Percentiles rank a stretch among this genome's conserved stretches.
Conservation (phyloP, 1,140 invertebrate species). For the Drosophila sp. region DNA sequence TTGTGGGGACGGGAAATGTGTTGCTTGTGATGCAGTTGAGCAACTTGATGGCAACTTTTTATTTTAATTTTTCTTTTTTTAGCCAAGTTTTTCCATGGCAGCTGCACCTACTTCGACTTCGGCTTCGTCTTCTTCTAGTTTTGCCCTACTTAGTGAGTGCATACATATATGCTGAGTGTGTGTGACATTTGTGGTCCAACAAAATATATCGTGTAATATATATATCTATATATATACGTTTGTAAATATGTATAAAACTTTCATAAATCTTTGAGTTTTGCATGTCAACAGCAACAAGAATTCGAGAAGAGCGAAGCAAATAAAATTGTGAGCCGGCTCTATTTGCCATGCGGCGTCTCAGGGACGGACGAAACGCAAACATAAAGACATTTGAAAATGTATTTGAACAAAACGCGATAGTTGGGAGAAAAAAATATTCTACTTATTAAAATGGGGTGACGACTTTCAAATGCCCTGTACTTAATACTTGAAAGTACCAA, state of each 20-base stretch:
- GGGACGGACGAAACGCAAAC: background rate
- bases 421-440: background rate
- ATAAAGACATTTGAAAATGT: slow-evolving; percentile 25
- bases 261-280: slow-evolving; percentile 54
- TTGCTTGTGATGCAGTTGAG: background rate
- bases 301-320: background rate
- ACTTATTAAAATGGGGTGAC: background rate
- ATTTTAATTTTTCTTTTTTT: background rate
- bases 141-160: background rate
- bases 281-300: slow-evolving; percentile 37
- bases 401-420: slow-evolving; percentile 35
- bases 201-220: slow-evolving; percentile 9
- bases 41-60: slow-evolving; percentile 5
- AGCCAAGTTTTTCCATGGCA: background rate
- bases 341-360: slow-evolving; percentile 21
- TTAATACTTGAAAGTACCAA: too few species aligned
- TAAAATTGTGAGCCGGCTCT: background rate
- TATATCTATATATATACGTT: background rate
- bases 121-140: background rate
- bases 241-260: slow-evolving; percentile 47
- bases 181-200: slow-evolving; percentile 11
- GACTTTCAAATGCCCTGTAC: background rate
- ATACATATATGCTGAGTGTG: background rate
- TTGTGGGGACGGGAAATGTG: background rate
- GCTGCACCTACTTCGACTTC: slow-evolving; percentile 1